phyloP scores from a whole-genome alignment of 2,797 vertebrate species.

The Pipistrellus pygmaeus region DNA sequence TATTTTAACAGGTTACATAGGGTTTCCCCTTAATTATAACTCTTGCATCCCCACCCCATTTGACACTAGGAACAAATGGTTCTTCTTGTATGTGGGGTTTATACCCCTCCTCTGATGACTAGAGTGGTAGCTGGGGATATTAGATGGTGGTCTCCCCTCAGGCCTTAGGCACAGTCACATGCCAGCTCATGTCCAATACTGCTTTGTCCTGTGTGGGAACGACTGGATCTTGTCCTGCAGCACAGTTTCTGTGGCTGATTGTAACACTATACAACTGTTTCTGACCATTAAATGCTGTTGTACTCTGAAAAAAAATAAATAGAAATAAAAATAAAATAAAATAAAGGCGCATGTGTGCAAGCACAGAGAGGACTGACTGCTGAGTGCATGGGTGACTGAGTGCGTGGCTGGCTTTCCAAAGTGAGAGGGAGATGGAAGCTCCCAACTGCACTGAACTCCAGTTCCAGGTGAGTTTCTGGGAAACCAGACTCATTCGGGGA shows the following conservation, averaged over 20 bases:
- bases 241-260: slow-evolving; percentile 71
- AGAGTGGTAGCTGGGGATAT: slow-evolving; percentile 34
- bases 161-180: slow-evolving; percentile 15
- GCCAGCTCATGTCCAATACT: slow-evolving; percentile 41
- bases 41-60: slow-evolving; percentile 16
- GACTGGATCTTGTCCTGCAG: slow-evolving; percentile 48
- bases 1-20: slow-evolving; percentile 61
- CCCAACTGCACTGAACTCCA: too few relatives aligned
- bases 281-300: slow-evolving; percentile 85
- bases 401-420: too few relatives aligned
- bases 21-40: slow-evolving; percentile 52
- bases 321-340: too few relatives aligned
- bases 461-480: too few relatives aligned
- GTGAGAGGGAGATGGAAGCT: too few relatives aligned
- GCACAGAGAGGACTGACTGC: too few relatives aligned
- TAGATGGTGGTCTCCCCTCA: slow-evolving; percentile 33
- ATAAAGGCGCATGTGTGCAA: too few relatives aligned
- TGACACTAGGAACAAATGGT: slow-evolving; percentile 66
- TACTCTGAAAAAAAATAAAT: slow-evolving; percentile 31
- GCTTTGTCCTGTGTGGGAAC: slow-evolving; percentile 70
- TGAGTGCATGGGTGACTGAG: too few relatives aligned
- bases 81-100: slow-evolving; percentile 73
- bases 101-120: slow-evolving; percentile 37
- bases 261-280: slow-evolving; percentile 78
- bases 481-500: too few relatives aligned